Evolutionary conservation across 1,140 invertebrate genomes (phyloP).

Genomic region (Drosophila eugracilis): DNA sequence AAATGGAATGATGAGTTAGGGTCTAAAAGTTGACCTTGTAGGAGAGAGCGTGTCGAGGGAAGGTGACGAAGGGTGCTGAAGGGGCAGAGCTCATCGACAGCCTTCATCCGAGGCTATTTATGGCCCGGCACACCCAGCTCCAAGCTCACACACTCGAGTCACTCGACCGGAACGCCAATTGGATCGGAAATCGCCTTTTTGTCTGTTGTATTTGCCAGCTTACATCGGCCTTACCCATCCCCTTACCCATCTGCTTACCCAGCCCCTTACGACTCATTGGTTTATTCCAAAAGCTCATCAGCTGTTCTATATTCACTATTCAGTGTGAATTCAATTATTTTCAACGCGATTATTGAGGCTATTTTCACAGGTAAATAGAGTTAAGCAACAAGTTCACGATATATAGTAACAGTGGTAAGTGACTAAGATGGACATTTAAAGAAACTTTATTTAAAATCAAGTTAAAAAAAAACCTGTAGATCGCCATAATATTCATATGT

Average conservation of each 20-base stretch:
- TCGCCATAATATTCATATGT: neutral
- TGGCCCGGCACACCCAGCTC: constrained; percentile 56
- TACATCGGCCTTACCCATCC: constrained; percentile 17
- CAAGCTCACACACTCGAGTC: constrained; percentile 42
- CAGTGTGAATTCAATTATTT: constrained; percentile 56
- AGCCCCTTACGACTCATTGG: neutral
- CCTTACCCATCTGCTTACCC: neutral
- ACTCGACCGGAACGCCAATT: constrained; percentile 60
- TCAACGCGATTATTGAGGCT: constrained; percentile 38
- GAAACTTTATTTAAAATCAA: neutral
- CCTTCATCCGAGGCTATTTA: constrained; percentile 35
- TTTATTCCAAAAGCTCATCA: constrained; percentile 41
- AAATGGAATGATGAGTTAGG: constrained; percentile 29
- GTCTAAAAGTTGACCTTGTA: constrained; percentile 45
- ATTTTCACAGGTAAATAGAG: constrained; percentile 53
- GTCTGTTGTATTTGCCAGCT: constrained; percentile 34
- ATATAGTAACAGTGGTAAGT: constrained; percentile 10
- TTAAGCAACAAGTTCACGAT: constrained; percentile 23
- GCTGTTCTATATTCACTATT: constrained; percentile 53
- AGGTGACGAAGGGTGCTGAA: constrained; percentile 10
- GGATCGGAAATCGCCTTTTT: constrained; percentile 70
- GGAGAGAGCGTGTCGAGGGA: constrained; percentile 17
- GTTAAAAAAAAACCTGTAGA: neutral
- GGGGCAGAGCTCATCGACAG: constrained; percentile 35
- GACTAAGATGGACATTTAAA: neutral